Base-by-base conservation (phyloP, 2,888 invertebrate species). In the Athalia rosae region DNA sequence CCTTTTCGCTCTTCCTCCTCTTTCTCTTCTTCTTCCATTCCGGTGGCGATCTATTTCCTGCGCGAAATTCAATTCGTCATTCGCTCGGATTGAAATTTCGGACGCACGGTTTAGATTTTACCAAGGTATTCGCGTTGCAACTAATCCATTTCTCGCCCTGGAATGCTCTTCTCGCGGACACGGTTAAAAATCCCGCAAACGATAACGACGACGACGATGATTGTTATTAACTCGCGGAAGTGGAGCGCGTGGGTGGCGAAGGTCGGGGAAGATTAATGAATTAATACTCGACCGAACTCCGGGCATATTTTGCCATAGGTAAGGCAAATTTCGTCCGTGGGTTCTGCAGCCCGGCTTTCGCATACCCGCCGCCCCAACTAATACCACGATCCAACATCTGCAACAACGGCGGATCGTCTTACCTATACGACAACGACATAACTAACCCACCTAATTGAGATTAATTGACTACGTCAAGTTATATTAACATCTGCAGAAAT, bases 381-480 rank as follows among this genome's bases (percentile, higher is more conserved):
- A 28, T 28, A 28, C 28, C 28, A 2, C 28, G 2, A 28, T 28
- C 28, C 28, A 28, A 28, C 28, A 28, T 28, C 28, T 28, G 28
- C 28, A 28, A 28, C 28, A 28, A 28, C 28, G 28, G 28, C 28
- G 28, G 28, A 28, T 28, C 28, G 28, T 28, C 28, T 28, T 28
- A 28, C 28, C 0, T 28, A 28, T 28, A 28, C 28, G 28, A 28
- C 0, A 28, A 28, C 28, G 28, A 28, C 28, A 43, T 69, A 50
- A 69, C 41, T n/a, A 53, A 56, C 56, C 11, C 28, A 56, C 4
- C 8, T 74, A 74, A 74, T 47, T 74, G 73, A 74, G 73, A 74
- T 74, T 61, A 61, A 74, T 74, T 61, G 48, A 74, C 28, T 28
- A 28, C 73, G 13, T 61, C 45, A 15, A 59, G 43, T 48, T 28